These are phyloP conservation scores for Stomorhina lunata DNA, from an alignment of 2,888 invertebrate genomes.

Conservation along the genomic window DNA sequence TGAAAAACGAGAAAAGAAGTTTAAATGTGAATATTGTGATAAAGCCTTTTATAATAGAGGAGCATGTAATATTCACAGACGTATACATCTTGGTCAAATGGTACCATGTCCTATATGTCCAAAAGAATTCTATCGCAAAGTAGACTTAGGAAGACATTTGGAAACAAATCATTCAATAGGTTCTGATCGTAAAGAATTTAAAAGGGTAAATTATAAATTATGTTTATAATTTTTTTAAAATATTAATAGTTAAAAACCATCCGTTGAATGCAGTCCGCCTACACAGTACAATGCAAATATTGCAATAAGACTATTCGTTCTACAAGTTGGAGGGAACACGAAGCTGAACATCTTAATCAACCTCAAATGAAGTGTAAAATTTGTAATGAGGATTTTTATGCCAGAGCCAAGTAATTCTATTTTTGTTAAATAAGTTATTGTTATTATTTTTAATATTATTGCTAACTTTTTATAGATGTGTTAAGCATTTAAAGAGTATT, in stretches of 20 bases:
- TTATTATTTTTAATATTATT: not conserved
- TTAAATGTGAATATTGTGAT: slow-evolving; percentile 65
- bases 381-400: slow-evolving; percentile 49
- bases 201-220: not conserved
- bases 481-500: not conserved
- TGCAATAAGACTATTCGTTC: slow-evolving; percentile 24
- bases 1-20: slow-evolving; percentile 55
- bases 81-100: slow-evolving; percentile 52
- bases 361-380: slow-evolving; percentile 45
- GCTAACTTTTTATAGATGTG: not conserved
- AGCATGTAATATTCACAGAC: slow-evolving; percentile 66
- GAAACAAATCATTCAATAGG: slow-evolving; percentile 32
- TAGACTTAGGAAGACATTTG: slow-evolving; percentile 44
- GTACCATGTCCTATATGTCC: slow-evolving; percentile 37
- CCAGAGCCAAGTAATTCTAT: slow-evolving; percentile 26
- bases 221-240: no score
- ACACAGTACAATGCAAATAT: slow-evolving; percentile 40
- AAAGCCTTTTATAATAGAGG: slow-evolving; percentile 66
- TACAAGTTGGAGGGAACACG: slow-evolving; percentile 14
- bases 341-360: slow-evolving; percentile 40
- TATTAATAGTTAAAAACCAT: not conserved
- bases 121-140: slow-evolving; percentile 44
- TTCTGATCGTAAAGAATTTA: not conserved
- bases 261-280: slow-evolving; percentile 6
- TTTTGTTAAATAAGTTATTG: no score